Evolutionary conservation across 1,140 invertebrate species (phyloP), one percentile per base, ranked within the genome.

Genomic region (Panonychus citri): DNA sequence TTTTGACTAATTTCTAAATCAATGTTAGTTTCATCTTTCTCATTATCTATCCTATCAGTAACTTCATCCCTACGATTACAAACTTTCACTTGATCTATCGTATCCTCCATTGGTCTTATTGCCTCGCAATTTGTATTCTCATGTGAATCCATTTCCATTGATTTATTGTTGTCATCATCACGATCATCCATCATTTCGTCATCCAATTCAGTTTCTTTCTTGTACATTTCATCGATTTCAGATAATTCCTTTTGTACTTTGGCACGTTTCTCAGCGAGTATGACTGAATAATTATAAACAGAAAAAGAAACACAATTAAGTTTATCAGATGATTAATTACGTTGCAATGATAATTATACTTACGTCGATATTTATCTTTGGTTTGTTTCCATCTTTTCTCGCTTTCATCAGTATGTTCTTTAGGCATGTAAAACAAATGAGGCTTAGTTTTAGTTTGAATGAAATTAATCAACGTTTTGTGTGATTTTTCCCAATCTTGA

Each of bases 391-490:
- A 64, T 48, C 76, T 69, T 57, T 70, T 69, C 59, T 76, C 73
- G 40, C 75, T 74, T 43, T 74, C 73, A 21, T 74, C 66, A 61
- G 72, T 76, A 62, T 76, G 77, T 62, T 76, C 76, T 66, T 82
- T 83, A 10, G 90, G 89, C 63, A 84, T 65, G 73, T 82, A 96
- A 71, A 85, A 91, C 55, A 96, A 76, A 49, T 78, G 74, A 27
- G 89, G 90, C 65, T 84, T 83, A 1, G 81, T 71, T 68, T 81
- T 83, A 1, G 89, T 93, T 66, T 80, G 76, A 62, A 96, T 91
- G 64, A 86, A 93, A 66, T 82, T 79, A 24, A 77, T 73, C 25
- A 90, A 73, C 34, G 78, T 77, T 61, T 77, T 76, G 56, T 86
- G 83, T 46, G 81, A 78, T 13, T 74, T 73, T 66, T 89, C 86